Conservation (phyloP, 2,888 invertebrate genomes). For the Dolichomitus sp. region DNA sequence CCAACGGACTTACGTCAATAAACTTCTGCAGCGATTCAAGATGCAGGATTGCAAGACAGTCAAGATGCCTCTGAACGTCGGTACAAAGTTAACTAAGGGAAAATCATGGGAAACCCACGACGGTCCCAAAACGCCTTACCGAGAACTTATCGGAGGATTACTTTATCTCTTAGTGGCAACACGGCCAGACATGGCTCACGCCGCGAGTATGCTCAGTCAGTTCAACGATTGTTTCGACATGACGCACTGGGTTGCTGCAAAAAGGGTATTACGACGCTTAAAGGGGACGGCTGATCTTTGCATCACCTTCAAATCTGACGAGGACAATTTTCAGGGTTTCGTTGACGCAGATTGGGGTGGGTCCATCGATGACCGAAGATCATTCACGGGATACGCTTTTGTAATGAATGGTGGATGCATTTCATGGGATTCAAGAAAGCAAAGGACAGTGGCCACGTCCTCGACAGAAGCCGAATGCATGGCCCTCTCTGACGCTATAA, state of each 20-base stretch:
- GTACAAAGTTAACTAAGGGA: constrained; percentile 15
- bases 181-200: too few species aligned
- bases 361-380: background rate
- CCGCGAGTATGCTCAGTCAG: too few species aligned
- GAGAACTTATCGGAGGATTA: too few species aligned
- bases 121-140: constrained; percentile 18
- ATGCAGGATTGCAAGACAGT: background rate
- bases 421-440: constrained; percentile 2
- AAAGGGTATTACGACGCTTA: background rate
- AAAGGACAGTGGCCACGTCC: background rate
- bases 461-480: background rate
- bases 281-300: too few species aligned
- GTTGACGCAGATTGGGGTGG: background rate
- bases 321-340: background rate
- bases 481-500: constrained; percentile 2
- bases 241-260: background rate
- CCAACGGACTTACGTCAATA: background rate
- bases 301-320: background rate
- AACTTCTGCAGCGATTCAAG: constrained; percentile 3
- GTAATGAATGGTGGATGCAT: constrained; percentile 5
- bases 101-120: constrained; percentile 16
- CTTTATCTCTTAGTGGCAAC: too few species aligned
- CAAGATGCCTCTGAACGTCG: constrained; percentile 23
- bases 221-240: background rate
- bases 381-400: background rate